Conservation (phyloP, 2,888 invertebrate species). For the Xestoiulus laeticollis region DNA sequence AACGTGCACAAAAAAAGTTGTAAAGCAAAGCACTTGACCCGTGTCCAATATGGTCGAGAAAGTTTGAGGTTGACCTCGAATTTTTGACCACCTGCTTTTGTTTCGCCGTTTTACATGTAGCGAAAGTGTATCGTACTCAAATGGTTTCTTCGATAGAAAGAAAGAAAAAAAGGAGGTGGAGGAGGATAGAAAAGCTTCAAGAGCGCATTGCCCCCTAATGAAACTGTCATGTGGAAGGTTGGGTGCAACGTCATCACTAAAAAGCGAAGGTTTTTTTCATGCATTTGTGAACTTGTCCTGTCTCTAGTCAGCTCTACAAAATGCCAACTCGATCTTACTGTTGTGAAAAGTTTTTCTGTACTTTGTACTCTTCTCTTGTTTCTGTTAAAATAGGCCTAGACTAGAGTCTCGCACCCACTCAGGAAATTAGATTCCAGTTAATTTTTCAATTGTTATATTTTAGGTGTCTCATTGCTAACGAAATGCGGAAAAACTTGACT, state of each 20-base stretch:
- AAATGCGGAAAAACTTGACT: not conserved
- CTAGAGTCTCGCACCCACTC: not conserved
- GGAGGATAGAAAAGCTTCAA: not conserved
- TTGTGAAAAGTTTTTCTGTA: not conserved
- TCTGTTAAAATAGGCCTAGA: not conserved
- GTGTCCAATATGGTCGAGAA: not conserved
- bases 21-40: not conserved
- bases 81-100: slow-evolving; percentile 20
- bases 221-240: slow-evolving; percentile 11
- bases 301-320: too few species aligned
- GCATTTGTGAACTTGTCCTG: not conserved
- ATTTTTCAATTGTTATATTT: not conserved
- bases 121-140: not conserved
- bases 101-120: not conserved
- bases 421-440: not conserved
- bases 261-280: not conserved
- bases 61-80: not conserved
- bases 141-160: not conserved
- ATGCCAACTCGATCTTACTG: not conserved
- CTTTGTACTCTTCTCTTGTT: not conserved
- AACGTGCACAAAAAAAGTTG: too few species aligned
- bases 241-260: slow-evolving; percentile 1
- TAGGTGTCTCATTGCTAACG: not conserved
- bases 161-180: not conserved
- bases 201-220: not conserved